A percentile compares a stretch with the other conserved stretches of the same genome.
Evolutionary conservation across 2,888 invertebrate genomes (phyloP).

Genomic region (Microctonus brassicae): DNA sequence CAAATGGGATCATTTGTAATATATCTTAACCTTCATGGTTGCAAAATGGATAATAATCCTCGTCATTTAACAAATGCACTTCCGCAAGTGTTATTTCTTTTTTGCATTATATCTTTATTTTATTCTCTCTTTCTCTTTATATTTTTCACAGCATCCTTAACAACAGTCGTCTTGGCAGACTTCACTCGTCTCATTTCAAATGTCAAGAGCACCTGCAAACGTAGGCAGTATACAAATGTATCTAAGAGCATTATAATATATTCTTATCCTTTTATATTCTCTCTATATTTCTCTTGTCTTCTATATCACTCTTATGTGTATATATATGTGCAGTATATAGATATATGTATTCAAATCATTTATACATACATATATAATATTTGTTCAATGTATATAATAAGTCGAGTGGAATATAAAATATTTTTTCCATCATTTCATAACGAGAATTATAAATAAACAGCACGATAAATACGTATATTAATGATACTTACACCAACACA

Average conservation of each 20-base stretch:
- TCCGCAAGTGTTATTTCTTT: neutral
- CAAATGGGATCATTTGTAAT: neutral
- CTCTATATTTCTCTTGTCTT: constrained; percentile 21
- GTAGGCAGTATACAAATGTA: constrained; percentile 37
- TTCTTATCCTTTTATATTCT: constrained; percentile 17
- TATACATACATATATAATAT: neutral
- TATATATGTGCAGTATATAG: constrained; percentile 4
- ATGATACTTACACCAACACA: neutral
- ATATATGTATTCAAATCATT: neutral
- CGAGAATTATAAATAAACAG: neutral
- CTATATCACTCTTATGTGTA: constrained; percentile 1
- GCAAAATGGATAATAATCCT: neutral
- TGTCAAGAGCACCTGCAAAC: constrained; percentile 49
- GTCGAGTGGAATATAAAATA: neutral
- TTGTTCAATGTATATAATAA: neutral
- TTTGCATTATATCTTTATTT: neutral
- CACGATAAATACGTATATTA: neutral
- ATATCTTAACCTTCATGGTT: neutral
- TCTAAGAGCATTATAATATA: constrained; percentile 36
- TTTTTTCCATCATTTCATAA: neutral
- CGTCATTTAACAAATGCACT: neutral
- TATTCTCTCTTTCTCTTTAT: neutral
- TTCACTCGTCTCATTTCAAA: constrained; percentile 46
- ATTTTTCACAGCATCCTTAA: constrained; percentile 18
- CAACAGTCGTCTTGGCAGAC: constrained; percentile 29